phyloP scores from a whole-genome alignment of 2,113 vertebrate species.

The Stomatorhinus ivindoensis region DNA sequence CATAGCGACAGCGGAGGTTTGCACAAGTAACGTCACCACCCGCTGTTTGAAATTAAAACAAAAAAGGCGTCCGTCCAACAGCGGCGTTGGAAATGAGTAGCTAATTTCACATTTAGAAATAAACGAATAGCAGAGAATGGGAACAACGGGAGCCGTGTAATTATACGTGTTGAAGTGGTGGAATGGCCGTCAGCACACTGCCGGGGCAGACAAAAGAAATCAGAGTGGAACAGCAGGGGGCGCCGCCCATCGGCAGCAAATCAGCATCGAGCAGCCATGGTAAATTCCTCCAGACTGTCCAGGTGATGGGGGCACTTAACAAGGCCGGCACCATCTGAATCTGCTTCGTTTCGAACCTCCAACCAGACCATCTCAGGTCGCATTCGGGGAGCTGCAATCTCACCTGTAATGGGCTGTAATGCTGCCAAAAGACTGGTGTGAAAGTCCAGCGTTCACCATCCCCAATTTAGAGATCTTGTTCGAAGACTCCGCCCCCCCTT shows the following conservation, averaged over 20 bases:
- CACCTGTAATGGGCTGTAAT: neutral
- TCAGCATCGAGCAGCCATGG: neutral
- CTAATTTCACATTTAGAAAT: neutral
- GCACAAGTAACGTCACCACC: neutral
- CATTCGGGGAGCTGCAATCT: neutral
- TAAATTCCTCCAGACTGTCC: neutral
- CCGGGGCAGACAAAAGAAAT: constrained; percentile 2
- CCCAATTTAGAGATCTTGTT: neutral
- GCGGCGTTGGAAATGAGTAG: neutral
- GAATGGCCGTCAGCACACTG: neutral
- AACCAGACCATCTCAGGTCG: neutral
- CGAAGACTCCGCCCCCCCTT: neutral
- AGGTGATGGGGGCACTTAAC: neutral
- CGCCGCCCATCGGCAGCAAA: neutral
- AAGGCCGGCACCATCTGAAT: neutral
- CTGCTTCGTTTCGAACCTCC: neutral
- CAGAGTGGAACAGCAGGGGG: neutral
- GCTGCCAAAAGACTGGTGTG: neutral
- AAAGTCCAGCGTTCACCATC: neutral
- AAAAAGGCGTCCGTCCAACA: neutral
- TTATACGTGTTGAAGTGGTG: neutral
- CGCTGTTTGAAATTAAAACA: neutral
- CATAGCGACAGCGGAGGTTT: neutral
- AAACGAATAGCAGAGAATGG: neutral
- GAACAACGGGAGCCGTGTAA: neutral